phyloP scores from a whole-genome alignment of 2,113 vertebrate genomes.

The Vulpes vulpes region DNA sequence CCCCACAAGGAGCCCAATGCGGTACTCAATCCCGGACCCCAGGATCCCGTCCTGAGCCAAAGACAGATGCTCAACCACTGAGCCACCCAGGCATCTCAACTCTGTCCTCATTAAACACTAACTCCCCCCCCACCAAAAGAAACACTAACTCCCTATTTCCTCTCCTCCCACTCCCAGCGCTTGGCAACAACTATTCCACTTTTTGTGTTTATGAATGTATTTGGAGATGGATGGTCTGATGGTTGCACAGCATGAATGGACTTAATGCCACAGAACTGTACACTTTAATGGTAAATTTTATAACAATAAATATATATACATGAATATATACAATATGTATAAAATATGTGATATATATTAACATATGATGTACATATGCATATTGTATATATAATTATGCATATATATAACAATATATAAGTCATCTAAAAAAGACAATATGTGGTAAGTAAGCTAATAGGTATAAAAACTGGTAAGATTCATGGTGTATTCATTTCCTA shows the following conservation, averaged over 20 bases:
- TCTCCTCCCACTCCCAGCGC: too few relatives aligned
- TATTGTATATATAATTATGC: neutral
- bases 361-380: neutral
- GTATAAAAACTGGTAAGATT: neutral
- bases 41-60: too few relatives aligned
- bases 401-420: neutral
- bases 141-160: too few relatives aligned
- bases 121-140: too few relatives aligned
- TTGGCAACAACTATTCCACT: too few relatives aligned
- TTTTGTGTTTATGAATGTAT: too few relatives aligned
- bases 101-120: too few relatives aligned
- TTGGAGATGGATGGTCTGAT: neutral
- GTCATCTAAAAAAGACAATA: neutral
- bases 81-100: too few relatives aligned
- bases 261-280: neutral
- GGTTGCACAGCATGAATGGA: neutral
- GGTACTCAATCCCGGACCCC: too few relatives aligned
- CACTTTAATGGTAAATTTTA: neutral
- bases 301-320: neutral
- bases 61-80: too few relatives aligned
- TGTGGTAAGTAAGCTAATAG: neutral
- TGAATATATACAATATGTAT: neutral
- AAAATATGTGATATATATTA: neutral
- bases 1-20: too few relatives aligned
- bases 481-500: neutral